Evolutionary conservation across 2,113 vertebrate species (phyloP), one percentile per base, ranked within the genome.

Genomic region (Zosterops lateralis): DNA sequence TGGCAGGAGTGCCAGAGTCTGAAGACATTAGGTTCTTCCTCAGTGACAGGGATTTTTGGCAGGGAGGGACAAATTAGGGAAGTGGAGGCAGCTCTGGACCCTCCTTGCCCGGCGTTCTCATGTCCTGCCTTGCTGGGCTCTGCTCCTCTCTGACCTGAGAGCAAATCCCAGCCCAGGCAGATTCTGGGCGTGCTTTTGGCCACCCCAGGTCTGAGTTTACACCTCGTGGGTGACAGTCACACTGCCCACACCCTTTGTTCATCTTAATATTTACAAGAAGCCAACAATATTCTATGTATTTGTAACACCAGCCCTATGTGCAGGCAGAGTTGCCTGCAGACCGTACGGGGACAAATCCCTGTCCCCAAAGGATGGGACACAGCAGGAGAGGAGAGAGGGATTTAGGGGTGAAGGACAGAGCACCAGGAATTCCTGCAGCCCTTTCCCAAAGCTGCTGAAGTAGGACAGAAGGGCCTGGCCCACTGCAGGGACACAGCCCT

Each of bases 291-390:
- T 28, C 15, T 28, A 9, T 16, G 26, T 51, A 29, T 53, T 29
- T 31, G 10, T 31, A 53, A 53, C 16, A 38, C 29, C 14, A 38
- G 64, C 22, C 44, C 32, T 10, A 29, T 31, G 25, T 40, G 50
- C 58, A 29, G 57, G 9, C 29, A 38, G 48, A 82, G 60, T 34
- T 61, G 36, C 36, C 62, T 62, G 44, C 29, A 13, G 19, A 9
- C 61, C 56, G 74, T 22, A 34, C 36, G 4, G 26, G 7, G 24
- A 48, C 26, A 57, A 7, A 29, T 5, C 20, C 26, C 31, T 31
- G 40, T 6, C 25, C 24, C 29, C 26, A 29, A 3, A 0, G 5
- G 28, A 24, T 3, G 34, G 24, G 32, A 21, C 12, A 32, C 20
- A 32, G 13, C 45, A n/a, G n/a, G 58, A 80, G 51, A 60, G 25